Evolutionary conservation across 2,797 vertebrate genomes (phyloP), one percentile per base, ranked within the genome.

Genomic region (Labeo calbasu): DNA sequence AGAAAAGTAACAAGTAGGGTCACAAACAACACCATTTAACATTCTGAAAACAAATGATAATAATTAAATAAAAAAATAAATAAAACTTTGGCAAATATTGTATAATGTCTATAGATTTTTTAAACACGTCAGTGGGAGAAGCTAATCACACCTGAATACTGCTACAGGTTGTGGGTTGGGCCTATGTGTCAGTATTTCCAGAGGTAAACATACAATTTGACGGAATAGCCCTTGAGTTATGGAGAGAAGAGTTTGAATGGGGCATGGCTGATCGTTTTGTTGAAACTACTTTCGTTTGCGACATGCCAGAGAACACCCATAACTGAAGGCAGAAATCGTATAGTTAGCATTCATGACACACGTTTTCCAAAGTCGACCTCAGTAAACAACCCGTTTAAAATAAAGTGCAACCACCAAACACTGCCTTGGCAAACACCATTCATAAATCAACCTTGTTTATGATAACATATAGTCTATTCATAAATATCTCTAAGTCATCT

Each of bases 41-140:
- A 93, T 92, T 92, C 88, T 92, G 79, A 89, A 88, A 89, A 93
- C 87, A 92, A 88, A 84, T 40, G 84, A 88, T 91, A 85, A 51
- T 88, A 92, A 91, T 73, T 5, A 90, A 92, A 91, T 73, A 90
- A 93, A 92, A 86, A 88, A 86, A 89, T 88, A 90, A 88, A 23
- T 66, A 55, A 50, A 92, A 95, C 93, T 96, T 96, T 96, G 94
- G 95, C 92, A 94, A 94, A 91, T 92, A 93, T 91, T 40, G 77
- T 91, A 90, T 80, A 83, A 89, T 89, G 85, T 88, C 68, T 85
- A 25, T 85, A 81, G 70, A 89, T 89, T 91, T 78, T 91, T 78
- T 81, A 71, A 89, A 91, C 90, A 87, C 88, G 88, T 73, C 61
- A 77, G 87, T 66, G 85, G 90, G 91, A 91, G 53, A 91, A 83